Conservation (phyloP, 2,888 invertebrate genomes). For the Zootermopsis nevadensis region DNA sequence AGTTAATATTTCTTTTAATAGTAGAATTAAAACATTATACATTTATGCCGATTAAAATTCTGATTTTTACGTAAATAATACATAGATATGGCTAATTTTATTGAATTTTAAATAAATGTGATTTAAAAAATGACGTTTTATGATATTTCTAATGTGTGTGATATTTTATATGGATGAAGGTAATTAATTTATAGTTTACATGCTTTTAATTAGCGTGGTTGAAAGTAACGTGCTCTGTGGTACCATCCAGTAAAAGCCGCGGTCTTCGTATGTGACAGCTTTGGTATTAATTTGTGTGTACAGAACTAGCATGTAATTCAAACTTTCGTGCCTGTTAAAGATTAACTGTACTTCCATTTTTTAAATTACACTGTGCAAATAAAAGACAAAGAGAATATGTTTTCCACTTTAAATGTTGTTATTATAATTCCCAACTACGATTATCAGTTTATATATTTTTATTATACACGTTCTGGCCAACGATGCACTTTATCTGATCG, state of each 20-base stretch:
- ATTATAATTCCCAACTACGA: background rate
- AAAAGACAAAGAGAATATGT: background rate
- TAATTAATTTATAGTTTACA: background rate
- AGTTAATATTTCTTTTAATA: no score
- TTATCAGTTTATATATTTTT: no score
- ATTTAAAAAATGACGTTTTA: background rate
- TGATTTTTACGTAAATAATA: background rate
- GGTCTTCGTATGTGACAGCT: background rate
- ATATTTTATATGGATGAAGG: background rate
- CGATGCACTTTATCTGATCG: no score
- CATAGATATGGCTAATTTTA: background rate
- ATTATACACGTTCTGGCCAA: no score
- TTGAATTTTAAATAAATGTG: background rate
- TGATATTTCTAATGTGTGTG: background rate
- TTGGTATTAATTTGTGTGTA: conserved; percentile 4
- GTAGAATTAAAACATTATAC: background rate
- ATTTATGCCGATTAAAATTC: background rate
- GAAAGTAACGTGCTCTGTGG: background rate
- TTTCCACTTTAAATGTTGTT: background rate
- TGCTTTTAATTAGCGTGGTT: conserved; percentile 1
- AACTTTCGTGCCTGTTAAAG: background rate
- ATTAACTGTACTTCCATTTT: background rate
- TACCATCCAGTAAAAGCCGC: background rate
- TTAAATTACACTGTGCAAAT: background rate
- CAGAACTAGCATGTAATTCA: background rate